These are phyloP conservation scores for Troilus luridus DNA, from an alignment of 2,888 invertebrate genomes.

Conservation along the genomic window DNA sequence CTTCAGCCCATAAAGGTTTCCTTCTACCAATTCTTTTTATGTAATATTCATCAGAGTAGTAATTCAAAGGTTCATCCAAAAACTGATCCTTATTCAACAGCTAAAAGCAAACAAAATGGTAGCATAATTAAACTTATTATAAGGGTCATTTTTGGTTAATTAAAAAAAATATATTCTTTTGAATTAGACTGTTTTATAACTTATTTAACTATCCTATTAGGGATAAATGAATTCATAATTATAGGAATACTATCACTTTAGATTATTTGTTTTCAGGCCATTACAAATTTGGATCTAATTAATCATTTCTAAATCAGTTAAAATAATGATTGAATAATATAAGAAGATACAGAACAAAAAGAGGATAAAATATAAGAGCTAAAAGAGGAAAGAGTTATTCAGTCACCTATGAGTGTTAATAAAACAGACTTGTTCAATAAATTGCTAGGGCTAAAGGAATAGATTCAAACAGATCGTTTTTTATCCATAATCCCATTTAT, in stretches of 20 bases:
- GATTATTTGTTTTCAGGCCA: not conserved
- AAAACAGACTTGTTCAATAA: too few relatives aligned
- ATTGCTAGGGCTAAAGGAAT: too few relatives aligned
- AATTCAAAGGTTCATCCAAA: not conserved
- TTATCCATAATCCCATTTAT: too few relatives aligned
- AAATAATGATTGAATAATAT: too few relatives aligned
- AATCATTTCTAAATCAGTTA: too few relatives aligned
- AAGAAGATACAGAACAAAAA: too few relatives aligned
- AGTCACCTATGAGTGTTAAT: too few relatives aligned
- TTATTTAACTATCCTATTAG: not conserved
- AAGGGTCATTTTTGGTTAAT: not conserved
- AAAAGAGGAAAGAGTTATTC: too few relatives aligned
- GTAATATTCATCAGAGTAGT: slow-evolving; percentile 13
- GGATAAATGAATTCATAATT: not conserved
- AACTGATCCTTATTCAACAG: not conserved
- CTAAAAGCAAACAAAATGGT: not conserved
- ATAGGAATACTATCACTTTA: not conserved
- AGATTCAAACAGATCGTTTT: too few relatives aligned
- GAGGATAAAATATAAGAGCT: too few relatives aligned
- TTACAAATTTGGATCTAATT: too few relatives aligned
- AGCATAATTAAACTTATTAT: not conserved
- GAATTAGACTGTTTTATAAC: not conserved
- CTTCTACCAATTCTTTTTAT: not conserved
- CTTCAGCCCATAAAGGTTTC: slow-evolving; percentile 23
- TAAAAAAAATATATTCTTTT: not conserved